Evolutionary conservation across 2,113 vertebrate species (phyloP).

Genomic region (Tragelaphus strepsiceros): DNA sequence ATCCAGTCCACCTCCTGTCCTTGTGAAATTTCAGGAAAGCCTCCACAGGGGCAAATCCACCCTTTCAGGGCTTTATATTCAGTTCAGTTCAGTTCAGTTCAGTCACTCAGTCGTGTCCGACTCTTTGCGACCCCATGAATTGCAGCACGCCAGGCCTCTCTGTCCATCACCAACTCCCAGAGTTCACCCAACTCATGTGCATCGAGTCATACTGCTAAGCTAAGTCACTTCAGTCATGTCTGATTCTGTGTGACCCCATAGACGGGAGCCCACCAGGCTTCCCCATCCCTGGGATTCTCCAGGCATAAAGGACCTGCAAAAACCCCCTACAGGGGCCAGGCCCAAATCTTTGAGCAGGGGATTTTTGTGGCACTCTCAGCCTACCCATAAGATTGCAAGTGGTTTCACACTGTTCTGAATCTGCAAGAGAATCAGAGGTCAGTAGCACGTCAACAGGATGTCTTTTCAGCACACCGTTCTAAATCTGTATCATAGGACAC

Average conservation of each 20-base stretch:
- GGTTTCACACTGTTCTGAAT: neutral
- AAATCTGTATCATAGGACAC: neutral
- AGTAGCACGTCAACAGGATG: neutral
- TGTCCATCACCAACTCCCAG: too few relatives aligned
- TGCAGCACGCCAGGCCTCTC: too few relatives aligned
- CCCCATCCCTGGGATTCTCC: too few relatives aligned
- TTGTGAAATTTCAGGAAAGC: neutral
- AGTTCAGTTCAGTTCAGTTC: too few relatives aligned
- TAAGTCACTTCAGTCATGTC: too few relatives aligned
- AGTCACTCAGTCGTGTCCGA: fast-evolving
- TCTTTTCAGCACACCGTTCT: fast-evolving
- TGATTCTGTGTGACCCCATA: too few relatives aligned
- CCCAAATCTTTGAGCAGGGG: neutral
- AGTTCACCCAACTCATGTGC: too few relatives aligned
- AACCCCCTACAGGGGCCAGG: neutral
- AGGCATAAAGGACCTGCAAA: neutral
- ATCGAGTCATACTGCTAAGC: too few relatives aligned
- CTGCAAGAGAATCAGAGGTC: neutral
- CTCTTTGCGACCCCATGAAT: too few relatives aligned
- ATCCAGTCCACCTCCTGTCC: neutral
- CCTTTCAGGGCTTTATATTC: neutral
- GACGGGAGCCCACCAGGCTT: too few relatives aligned
- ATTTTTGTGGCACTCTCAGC: neutral
- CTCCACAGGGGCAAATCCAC: neutral
- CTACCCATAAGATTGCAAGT: neutral